Conservation (phyloP, 1,140 invertebrate genomes). For the Phenacoccus solenopsis region DNA sequence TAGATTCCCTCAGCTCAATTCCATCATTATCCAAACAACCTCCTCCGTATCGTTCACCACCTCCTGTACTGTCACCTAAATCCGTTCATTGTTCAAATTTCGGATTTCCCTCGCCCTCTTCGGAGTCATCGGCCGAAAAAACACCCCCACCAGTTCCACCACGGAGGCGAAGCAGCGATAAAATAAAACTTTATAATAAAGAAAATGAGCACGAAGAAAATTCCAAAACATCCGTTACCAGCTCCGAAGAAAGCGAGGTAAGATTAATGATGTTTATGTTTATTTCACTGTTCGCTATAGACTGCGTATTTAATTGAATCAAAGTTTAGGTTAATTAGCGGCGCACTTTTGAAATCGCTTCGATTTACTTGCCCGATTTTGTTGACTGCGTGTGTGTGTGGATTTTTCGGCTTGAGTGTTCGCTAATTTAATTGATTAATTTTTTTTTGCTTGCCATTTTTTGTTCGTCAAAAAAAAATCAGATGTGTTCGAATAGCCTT, state of each 20-base stretch:
- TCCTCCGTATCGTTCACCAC: conserved; percentile 47
- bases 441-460: too few relatives aligned
- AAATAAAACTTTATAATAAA: conserved; percentile 38
- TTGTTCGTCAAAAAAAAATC: too few relatives aligned
- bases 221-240: not conserved
- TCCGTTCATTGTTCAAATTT: conserved; percentile 5
- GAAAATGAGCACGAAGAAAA: conserved; percentile 31
- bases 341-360: conserved; percentile 7
- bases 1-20: conserved; percentile 28
- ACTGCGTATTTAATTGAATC: not conserved
- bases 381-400: too few relatives aligned
- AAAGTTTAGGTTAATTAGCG: not conserved
- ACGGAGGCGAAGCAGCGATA: conserved; percentile 39
- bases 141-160: conserved; percentile 42
- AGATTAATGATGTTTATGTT: conserved; percentile 5
- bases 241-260: conserved; percentile 23
- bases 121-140: conserved; percentile 21
- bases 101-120: not conserved
- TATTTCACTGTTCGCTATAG: too few relatives aligned
- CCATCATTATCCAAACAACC: conserved; percentile 34
- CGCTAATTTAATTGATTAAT: too few relatives aligned
- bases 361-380: too few relatives aligned
- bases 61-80: conserved; percentile 25
- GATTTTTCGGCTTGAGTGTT: too few relatives aligned
- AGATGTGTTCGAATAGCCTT: too few relatives aligned